Base-by-base conservation (phyloP, 2,113 vertebrate genomes). In the Motacilla alba region DNA sequence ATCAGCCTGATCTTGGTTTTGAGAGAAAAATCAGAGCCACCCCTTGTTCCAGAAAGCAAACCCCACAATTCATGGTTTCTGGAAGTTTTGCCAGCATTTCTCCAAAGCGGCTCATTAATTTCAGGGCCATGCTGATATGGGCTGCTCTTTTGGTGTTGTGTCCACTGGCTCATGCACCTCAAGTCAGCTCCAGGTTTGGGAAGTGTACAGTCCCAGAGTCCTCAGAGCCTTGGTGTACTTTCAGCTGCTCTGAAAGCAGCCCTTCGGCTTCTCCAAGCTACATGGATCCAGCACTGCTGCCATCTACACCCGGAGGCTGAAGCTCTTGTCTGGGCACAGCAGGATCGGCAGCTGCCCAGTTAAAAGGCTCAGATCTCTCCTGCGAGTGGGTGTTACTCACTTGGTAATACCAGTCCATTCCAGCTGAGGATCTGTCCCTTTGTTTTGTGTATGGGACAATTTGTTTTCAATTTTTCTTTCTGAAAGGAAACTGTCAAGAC, bases 401-500 rank as follows among this genome's bases (percentile, higher is more conserved):
- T 74, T 89, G 89, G 87, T 84, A 66, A 87, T 89, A 95, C 91
- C 87, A 87, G 91, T 91, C 92, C 39, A 66, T 76, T 94, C 95
- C 93, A 95, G 94, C 91, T 62, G 70, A 91, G 93, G 91, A 58
- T 84, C 94, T 89, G 70, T 77, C 83, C 81, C 75, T 97, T 96
- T 94, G 91, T 95, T 89, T 95, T 89, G 91, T 89, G 78, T 53
- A 76, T 27, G 44, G 77, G 90, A 97, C 89, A 94, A 91, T 96
- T 96, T 95, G 95, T 93, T 96, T 95, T 96, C 91, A 94, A 92
- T 97, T 91, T 87, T 85, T 95, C 78, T 95, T 93, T 95, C 93
- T 95, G 89, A 96, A 96, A 96, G 93, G 95, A 97, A 96, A 94
- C 93, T 91, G 93, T 96, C 95, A 95, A 93, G 87, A 95, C 84